phyloP scores from a whole-genome alignment of 2,113 vertebrate species.

The Sapajus apella region DNA sequence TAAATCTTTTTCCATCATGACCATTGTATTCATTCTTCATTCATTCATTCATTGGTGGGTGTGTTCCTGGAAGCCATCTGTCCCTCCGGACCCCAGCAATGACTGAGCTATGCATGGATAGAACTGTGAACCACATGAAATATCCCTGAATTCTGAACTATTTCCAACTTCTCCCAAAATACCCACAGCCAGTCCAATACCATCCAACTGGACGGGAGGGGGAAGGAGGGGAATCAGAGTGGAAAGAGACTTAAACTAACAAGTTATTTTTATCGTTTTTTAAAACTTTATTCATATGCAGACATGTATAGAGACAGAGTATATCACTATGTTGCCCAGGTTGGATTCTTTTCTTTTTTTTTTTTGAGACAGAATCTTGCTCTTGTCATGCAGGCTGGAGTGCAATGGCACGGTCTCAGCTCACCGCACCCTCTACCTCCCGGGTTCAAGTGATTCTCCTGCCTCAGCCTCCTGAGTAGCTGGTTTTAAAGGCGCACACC shows the following conservation, averaged over 20 bases:
- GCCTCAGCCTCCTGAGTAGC: too few species aligned
- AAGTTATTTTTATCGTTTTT: background rate
- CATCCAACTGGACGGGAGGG: background rate
- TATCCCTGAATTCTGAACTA: background rate
- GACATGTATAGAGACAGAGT: too few species aligned
- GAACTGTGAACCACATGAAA: background rate
- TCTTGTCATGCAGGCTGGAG: too few species aligned
- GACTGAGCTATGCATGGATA: background rate
- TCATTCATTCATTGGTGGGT: too few species aligned
- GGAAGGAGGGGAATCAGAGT: background rate
- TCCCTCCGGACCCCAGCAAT: background rate
- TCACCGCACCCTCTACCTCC: too few species aligned
- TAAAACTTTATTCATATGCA: background rate
- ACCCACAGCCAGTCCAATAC: too few species aligned
- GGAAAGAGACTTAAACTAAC: background rate
- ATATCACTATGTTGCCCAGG: too few species aligned
- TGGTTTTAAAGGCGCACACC: background rate
- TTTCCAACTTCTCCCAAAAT: background rate
- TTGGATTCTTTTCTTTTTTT: too few species aligned
- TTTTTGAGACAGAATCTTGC: too few species aligned
- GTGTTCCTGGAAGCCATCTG: background rate
- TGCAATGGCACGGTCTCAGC: too few species aligned
- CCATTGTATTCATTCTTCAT: background rate
- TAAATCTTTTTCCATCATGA: background rate
- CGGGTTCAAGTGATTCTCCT: too few species aligned